phyloP scores from a whole-genome alignment of 1,140 invertebrate species.

The Apis dorsata region DNA sequence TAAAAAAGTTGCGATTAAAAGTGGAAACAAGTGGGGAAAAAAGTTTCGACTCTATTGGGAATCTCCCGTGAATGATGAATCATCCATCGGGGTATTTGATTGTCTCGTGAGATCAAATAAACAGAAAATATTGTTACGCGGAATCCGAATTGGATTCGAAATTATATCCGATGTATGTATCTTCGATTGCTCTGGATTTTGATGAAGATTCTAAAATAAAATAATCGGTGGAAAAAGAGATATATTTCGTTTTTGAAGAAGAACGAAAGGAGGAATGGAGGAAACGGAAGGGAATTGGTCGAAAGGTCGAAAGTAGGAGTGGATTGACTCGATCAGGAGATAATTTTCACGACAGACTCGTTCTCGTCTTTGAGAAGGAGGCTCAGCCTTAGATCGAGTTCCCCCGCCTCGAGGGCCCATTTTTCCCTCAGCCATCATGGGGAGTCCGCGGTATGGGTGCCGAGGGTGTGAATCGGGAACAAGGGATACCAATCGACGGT shows the following conservation, averaged over 20 bases:
- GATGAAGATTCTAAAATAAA: too few relatives aligned
- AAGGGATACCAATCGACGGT: slow-evolving; percentile 94
- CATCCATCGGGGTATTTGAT: too few relatives aligned
- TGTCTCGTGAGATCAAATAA: too few relatives aligned
- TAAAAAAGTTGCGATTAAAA: too few relatives aligned
- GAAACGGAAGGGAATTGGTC: not conserved
- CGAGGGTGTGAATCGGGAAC: slow-evolving; percentile 88
- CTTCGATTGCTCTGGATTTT: too few relatives aligned
- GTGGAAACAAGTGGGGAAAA: too few relatives aligned
- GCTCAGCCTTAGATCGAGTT: slow-evolving; percentile 77
- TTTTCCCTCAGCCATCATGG: slow-evolving; percentile 83
- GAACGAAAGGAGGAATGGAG: slow-evolving; percentile 8
- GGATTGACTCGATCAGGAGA: slow-evolving; percentile 72
- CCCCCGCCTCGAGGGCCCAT: slow-evolving; percentile 78
- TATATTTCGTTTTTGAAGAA: too few relatives aligned
- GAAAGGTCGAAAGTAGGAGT: too few relatives aligned
- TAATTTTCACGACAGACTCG: slow-evolving; percentile 76
- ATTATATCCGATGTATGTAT: not conserved
- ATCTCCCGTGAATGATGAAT: too few relatives aligned
- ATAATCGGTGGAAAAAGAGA: too few relatives aligned
- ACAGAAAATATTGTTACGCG: too few relatives aligned
- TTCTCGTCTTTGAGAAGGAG: slow-evolving; percentile 76
- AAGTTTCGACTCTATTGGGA: not conserved
- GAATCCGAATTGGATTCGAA: too few relatives aligned
- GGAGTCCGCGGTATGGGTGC: slow-evolving; percentile 86